Percentiles rank a stretch among this genome's conserved stretches.
These are phyloP conservation scores for Rhagonycha lutea DNA, from an alignment of 2,888 invertebrate species.

Conservation along the genomic window DNA sequence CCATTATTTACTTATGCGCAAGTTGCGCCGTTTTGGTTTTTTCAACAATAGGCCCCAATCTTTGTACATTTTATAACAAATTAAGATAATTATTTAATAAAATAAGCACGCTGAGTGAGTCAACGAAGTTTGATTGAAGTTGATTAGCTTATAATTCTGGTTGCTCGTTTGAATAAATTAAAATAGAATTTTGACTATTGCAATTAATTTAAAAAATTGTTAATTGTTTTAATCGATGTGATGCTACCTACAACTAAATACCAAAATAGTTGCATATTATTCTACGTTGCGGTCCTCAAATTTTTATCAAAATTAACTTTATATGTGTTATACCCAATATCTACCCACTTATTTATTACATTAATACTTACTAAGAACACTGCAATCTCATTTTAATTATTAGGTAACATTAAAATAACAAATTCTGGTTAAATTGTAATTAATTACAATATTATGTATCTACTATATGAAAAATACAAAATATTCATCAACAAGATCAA, in stretches of 20 bases:
- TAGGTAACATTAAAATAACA: no score
- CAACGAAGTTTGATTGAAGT: conserved; percentile 20
- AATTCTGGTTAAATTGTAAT: no score
- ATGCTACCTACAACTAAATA: conserved; percentile 1
- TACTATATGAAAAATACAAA: not conserved
- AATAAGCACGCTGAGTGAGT: conserved; percentile 6
- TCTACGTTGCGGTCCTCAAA: not conserved
- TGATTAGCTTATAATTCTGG: conserved; percentile 13
- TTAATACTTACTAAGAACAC: no score
- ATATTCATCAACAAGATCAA: not conserved
- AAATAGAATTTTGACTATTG: conserved; percentile 3
- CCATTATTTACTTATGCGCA: conserved; percentile 11
- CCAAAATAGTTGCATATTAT: conserved; percentile 1
- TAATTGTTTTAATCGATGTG: not conserved
- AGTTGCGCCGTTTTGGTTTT: conserved; percentile 8
- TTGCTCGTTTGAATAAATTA: conserved; percentile 17
- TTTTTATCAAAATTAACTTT: no score
- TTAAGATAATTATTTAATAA: conserved; percentile 17
- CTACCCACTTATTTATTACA: no score
- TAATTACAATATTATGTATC: no score
- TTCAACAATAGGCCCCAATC: not conserved
- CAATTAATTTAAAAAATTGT: not conserved
- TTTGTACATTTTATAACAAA: not conserved
- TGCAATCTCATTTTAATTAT: no score
- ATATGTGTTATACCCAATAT: no score